A percentile compares a stretch with the other conserved stretches of the same genome.
Evolutionary conservation across 1,140 invertebrate genomes (phyloP).

Genomic region (Teleogryllus occipitalis): DNA sequence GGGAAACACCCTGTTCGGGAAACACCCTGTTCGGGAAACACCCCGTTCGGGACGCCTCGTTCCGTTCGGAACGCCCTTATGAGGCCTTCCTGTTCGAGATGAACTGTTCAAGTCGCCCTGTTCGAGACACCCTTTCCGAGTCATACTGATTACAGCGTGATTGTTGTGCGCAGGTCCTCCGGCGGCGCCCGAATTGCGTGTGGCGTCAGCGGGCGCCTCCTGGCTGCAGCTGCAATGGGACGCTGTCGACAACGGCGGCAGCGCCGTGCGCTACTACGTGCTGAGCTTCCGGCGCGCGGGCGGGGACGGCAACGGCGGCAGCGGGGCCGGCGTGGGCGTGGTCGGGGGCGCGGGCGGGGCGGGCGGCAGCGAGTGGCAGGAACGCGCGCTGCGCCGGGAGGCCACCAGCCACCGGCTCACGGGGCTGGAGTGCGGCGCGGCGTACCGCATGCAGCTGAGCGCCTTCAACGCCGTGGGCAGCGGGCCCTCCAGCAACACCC

Average conservation of each 20-base stretch:
- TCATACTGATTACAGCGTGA: not conserved
- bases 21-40: no score
- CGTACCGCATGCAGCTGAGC: slow-evolving; percentile 38
- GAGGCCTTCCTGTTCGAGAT: no score
- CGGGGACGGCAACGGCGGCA: not conserved
- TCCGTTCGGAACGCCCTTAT: no score
- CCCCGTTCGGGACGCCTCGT: no score
- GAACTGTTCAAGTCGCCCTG: no score
- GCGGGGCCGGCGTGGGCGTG: no score
- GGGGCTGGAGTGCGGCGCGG: slow-evolving; percentile 42
- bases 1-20: no score
- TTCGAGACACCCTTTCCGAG: no score
- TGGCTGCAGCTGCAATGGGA: slow-evolving; percentile 33
- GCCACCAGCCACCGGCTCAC: slow-evolving; percentile 29
- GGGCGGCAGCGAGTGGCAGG: slow-evolving; percentile 38
- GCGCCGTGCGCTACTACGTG: slow-evolving; percentile 29
- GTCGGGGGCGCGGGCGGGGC: no score
- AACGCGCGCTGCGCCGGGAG: slow-evolving; percentile 29
- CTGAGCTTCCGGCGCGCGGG: slow-evolving; percentile 30
- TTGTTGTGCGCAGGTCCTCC: slow-evolving; percentile 29
- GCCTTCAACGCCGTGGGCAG: slow-evolving; percentile 42
- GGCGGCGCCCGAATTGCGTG: slow-evolving; percentile 29
- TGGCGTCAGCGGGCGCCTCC: slow-evolving; percentile 27
- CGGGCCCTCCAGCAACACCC: slow-evolving; percentile 38
- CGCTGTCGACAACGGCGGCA: slow-evolving; percentile 31